Evolutionary conservation across 2,113 vertebrate genomes (phyloP), one percentile per base, ranked within the genome.

Genomic region (Nyctibius bracteatus): DNA sequence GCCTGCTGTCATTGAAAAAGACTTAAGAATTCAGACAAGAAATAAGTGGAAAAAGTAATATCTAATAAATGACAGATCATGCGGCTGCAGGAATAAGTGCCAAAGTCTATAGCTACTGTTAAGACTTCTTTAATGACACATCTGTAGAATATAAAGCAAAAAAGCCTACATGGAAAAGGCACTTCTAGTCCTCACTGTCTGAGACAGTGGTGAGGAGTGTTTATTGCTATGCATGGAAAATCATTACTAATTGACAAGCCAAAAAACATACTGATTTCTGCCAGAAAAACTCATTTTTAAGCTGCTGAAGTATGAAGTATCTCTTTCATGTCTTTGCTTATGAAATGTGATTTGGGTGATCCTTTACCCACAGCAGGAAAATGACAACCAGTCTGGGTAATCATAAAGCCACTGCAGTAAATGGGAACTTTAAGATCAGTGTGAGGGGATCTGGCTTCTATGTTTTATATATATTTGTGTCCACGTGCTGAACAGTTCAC

Each of bases 191-290:
- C 55, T 95, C 13, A 11, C 58, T 83, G 46, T 78, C 88, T 87
- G 55, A 96, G 84, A 87, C 21, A 6, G 43, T 52, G 49, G 41
- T 93, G 70, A 43, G 22, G 54, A 94, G 77, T 80, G 86, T 94
- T 95, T 96, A 95, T 94, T 97, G 67, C 74, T 91, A 8, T 91
- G 91, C 91, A 73, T 94, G 95, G 94, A 96, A 97, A 95, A 92
- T 78, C 83, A 75, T 90, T 95, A 86, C 66, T 90, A 82, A 94
- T 47, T 88, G 78, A 94, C 68, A 89, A 94, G 84, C 89, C 94
- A 96, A 95, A 97, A 96, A 91, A 33, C 68, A 94, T 96, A 85
- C 23, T 24, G 17, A 24, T 86, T 90, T 57, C 39, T 94, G 66
- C 92, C 93, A 97, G 81, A 94, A 95, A 81, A 86, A n/a, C 54